Evolutionary conservation across 2,888 invertebrate species (phyloP).

Genomic region (Cephus rjabovi): DNA sequence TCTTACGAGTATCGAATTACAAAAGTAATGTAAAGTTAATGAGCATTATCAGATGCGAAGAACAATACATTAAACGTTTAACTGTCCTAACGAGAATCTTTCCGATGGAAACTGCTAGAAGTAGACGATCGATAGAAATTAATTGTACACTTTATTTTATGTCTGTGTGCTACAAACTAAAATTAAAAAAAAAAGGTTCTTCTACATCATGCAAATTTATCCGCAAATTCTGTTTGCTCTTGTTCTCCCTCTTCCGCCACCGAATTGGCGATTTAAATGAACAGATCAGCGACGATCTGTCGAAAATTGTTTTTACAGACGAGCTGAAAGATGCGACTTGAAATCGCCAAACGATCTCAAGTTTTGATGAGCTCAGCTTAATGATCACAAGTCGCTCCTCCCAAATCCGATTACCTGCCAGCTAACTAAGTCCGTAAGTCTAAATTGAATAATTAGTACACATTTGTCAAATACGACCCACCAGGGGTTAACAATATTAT

Average conservation of each 20-base stretch:
- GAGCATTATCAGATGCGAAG: background rate
- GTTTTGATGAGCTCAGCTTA: background rate
- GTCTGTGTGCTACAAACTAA: slow-evolving; percentile 54
- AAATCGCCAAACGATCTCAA: background rate
- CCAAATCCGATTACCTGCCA: background rate
- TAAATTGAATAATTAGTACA: slow-evolving; percentile 11
- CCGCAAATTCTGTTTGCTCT: slow-evolving; percentile 33
- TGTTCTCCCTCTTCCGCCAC: slow-evolving; percentile 17
- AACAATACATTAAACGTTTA: too few relatives aligned
- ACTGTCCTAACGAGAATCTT: background rate
- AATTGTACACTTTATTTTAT: slow-evolving; percentile 53
- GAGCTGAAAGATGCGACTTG: background rate
- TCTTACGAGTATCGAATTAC: too few relatives aligned
- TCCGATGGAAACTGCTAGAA: background rate
- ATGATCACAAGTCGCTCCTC: background rate
- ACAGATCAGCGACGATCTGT: background rate
- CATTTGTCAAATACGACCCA: slow-evolving; percentile 27
- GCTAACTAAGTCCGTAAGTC: background rate
- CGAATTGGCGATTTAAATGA: background rate
- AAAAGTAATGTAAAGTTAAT: background rate
- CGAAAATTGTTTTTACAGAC: slow-evolving; percentile 13
- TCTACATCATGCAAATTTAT: slow-evolving; percentile 49
- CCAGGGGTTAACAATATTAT: slow-evolving; percentile 35
- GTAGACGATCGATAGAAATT: background rate
- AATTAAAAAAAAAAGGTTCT: slow-evolving; percentile 46